Evolutionary conservation across 2,888 invertebrate genomes (phyloP).

Genomic region (Caenorhabditis macrosperma): DNA sequence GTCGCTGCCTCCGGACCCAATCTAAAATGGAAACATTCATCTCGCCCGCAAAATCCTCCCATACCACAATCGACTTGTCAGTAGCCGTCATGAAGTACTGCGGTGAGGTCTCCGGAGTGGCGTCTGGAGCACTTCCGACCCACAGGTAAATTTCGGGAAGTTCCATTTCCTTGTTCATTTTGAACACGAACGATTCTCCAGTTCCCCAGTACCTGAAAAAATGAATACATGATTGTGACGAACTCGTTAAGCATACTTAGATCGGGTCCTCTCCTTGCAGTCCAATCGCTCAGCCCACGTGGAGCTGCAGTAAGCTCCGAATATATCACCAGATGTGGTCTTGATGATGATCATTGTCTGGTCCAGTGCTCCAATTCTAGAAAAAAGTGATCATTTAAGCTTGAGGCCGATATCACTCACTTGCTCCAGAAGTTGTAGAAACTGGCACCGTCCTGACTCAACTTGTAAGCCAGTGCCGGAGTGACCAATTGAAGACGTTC

Average conservation of each 20-base stretch:
- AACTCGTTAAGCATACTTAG: conserved; percentile 56
- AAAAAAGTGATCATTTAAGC: too few species aligned
- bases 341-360: conserved; percentile 76
- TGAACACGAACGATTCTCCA: conserved; percentile 78
- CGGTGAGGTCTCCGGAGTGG: conserved; percentile 69
- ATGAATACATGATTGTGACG: not conserved
- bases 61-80: conserved; percentile 74
- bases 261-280: conserved; percentile 71
- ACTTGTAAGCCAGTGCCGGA: conserved; percentile 72
- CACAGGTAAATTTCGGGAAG: conserved; percentile 76
- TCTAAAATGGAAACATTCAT: conserved; percentile 62
- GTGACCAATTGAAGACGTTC: conserved; percentile 76
- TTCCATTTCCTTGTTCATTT: conserved; percentile 64
- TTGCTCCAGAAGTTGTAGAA: conserved; percentile 78
- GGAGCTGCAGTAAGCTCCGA: conserved; percentile 78
- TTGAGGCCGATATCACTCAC: too few species aligned
- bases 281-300: conserved; percentile 77
- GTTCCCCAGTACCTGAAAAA: conserved; percentile 69
- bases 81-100: conserved; percentile 79
- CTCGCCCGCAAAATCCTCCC: not conserved
- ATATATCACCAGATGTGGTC: conserved; percentile 70
- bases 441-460: conserved; percentile 78
- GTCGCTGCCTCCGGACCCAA: conserved; percentile 78
- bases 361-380: conserved; percentile 75
- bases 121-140: conserved; percentile 70